Evolutionary conservation across 1,140 invertebrate species (phyloP).

Genomic region (Drosophila fuyamai): DNA sequence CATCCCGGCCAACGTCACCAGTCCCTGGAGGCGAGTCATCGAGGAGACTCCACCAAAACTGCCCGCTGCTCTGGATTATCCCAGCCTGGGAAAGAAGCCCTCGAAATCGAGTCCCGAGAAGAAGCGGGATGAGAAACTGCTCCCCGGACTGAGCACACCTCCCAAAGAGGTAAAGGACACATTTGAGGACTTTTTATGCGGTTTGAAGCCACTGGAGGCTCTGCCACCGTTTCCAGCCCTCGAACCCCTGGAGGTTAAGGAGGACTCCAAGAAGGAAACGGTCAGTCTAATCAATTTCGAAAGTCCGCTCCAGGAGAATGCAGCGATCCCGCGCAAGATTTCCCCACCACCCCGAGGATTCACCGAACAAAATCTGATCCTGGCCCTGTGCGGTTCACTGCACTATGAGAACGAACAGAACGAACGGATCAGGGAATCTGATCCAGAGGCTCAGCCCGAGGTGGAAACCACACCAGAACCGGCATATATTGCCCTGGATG

Average conservation of each 20-base stretch:
- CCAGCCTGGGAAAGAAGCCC: slow-evolving; percentile 27
- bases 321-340: slow-evolving; percentile 49
- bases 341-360: slow-evolving; percentile 67
- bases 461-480: slow-evolving; percentile 12
- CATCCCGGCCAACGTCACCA: neutral
- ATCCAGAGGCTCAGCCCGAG: slow-evolving; percentile 7
- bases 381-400: slow-evolving; percentile 78
- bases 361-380: slow-evolving; percentile 73
- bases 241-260: slow-evolving; percentile 60
- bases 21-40: slow-evolving; percentile 32
- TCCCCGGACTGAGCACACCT: slow-evolving; percentile 17
- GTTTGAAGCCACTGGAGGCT: slow-evolving; percentile 56
- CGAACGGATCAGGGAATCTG: slow-evolving; percentile 1
- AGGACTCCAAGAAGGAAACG: slow-evolving; percentile 1
- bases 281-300: slow-evolving; percentile 81
- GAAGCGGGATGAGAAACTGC: slow-evolving; percentile 33
- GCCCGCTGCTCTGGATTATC: slow-evolving; percentile 27
- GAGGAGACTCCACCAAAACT: slow-evolving; percentile 26
- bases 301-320: slow-evolving; percentile 74
- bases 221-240: slow-evolving; percentile 72
- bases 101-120: slow-evolving; percentile 25
- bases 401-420: slow-evolving; percentile 73
- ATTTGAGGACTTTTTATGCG: slow-evolving; percentile 69
- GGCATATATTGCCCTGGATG: slow-evolving; percentile 8
- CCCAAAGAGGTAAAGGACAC: slow-evolving; percentile 31